These are phyloP conservation scores for Euplexia lucipara DNA, from an alignment of 2,888 invertebrate genomes.

Conservation along the genomic window DNA sequence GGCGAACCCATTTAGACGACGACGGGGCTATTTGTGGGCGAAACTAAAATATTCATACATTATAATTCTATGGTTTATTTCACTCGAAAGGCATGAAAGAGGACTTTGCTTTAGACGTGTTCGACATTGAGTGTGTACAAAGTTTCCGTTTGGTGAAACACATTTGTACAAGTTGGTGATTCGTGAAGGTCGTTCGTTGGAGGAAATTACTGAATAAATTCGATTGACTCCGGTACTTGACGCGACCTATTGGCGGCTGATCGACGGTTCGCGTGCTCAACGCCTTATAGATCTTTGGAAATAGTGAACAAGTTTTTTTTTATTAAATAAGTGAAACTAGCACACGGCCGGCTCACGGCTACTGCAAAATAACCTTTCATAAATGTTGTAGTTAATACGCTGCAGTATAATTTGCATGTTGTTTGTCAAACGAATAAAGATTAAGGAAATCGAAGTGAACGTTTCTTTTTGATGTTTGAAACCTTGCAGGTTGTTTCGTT, in stretches of 20 bases:
- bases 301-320: conserved; percentile 67
- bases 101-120: conserved; percentile 35
- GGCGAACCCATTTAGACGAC: conserved; percentile 42
- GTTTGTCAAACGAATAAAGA: conserved; percentile 18
- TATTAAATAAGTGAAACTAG: conserved; percentile 68
- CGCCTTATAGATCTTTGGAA: conserved; percentile 64
- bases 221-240: conserved; percentile 81
- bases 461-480: conserved; percentile 14
- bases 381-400: conserved; percentile 44
- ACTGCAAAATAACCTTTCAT: conserved; percentile 53
- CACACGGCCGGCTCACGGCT: conserved; percentile 60
- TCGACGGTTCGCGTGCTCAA: conserved; percentile 84
- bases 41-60: conserved; percentile 58
- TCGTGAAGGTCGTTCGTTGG: conserved; percentile 74
- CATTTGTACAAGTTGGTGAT: conserved; percentile 78
- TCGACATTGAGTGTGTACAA: conserved; percentile 62
- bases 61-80: conserved; percentile 59
- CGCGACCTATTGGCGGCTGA: conserved; percentile 79
- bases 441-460: conserved; percentile 6
- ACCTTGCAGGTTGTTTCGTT: conserved; percentile 11
- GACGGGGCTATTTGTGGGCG: conserved; percentile 42
- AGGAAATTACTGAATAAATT: conserved; percentile 88
- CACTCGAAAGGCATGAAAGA: conserved; percentile 53
- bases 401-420: conserved; percentile 57
- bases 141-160: conserved; percentile 73